Base-by-base conservation (phyloP, 64 coral and sea anemone species). In the Porites australiensis region DNA sequence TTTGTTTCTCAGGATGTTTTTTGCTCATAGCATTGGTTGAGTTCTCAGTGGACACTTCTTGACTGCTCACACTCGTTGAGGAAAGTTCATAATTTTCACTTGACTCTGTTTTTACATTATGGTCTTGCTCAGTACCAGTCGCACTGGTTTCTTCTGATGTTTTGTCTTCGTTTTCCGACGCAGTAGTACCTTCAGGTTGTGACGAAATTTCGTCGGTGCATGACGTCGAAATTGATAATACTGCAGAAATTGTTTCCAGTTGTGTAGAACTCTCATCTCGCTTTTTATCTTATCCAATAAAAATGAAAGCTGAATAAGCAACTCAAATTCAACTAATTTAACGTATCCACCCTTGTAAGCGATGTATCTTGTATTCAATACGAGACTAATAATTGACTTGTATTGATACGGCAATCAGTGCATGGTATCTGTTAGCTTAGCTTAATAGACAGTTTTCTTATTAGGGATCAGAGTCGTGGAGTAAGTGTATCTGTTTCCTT, bases 41-140 rank as follows among this genome's bases (percentile, higher is more conserved):
- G 18, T 89, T 51, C 9, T 12, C 70, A 57, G 5, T n/a, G 7
- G 19, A 74, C 68, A 13, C 43, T 52, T 89, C 58, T 65, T 94
- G 23, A 14, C 10, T 46, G 47, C 75, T 84, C 16, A 66, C 70
- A 89, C 65, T 63, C 14, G 44, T 8, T 13, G 58, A 3, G 9
- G 62, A 68, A 7, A 49, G 0, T 84, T 84, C 63, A 47, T 10
- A 19, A 84, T 9, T 21, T 46, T 84, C 62, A 51, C 15, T 65
- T n/a, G 63, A 65, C 69, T 84, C 63, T 51, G 0, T 46, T 14
- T 64, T 9, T 48, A 13, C 44, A 84, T 68, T 68, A 51, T 69
- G 45, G 10, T 50, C 15, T 3, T 37, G 44, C 11, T 48, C 51
- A 6, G 51, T 54, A 7, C 4, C 27, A 3, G 20, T 69, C 22